Evolutionary conservation across 2,113 vertebrate genomes (phyloP).

Genomic region (Erythrocebus patas): DNA sequence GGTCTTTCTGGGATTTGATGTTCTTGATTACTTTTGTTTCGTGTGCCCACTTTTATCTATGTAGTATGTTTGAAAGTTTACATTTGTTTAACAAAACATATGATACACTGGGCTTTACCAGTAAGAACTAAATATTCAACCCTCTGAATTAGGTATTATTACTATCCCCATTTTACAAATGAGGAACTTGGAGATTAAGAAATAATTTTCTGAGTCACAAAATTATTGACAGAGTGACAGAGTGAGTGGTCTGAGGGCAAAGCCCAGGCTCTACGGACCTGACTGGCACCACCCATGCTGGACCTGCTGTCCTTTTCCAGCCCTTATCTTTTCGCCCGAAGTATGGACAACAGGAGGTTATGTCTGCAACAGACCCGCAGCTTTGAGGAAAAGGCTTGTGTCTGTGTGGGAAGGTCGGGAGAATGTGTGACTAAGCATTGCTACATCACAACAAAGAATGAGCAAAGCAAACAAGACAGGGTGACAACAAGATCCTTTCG

Average conservation of each 20-base stretch:
- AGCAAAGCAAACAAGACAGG: neutral
- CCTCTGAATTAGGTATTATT: neutral
- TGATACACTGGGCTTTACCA: neutral
- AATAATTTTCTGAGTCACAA: neutral
- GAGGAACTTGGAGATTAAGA: neutral
- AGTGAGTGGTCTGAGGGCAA: neutral
- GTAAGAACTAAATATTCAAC: neutral
- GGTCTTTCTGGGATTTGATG: neutral
- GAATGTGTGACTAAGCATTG: neutral
- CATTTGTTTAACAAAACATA: neutral
- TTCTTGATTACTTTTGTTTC: neutral
- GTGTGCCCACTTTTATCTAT: neutral
- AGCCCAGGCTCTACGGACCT: neutral
- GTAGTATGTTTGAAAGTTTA: neutral
- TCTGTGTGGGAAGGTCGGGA: neutral
- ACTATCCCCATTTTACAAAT: neutral
- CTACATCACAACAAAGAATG: neutral
- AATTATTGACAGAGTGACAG: neutral
- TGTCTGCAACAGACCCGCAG: neutral
- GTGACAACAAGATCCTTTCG: neutral
- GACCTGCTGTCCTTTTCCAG: neutral
- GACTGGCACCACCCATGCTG: fast-evolving
- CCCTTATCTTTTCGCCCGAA: neutral
- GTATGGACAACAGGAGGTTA: neutral
- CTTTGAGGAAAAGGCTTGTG: neutral